These are phyloP conservation scores for Clarias gariepinus DNA, from an alignment of 2,113 vertebrate genomes.

Conservation along the genomic window DNA sequence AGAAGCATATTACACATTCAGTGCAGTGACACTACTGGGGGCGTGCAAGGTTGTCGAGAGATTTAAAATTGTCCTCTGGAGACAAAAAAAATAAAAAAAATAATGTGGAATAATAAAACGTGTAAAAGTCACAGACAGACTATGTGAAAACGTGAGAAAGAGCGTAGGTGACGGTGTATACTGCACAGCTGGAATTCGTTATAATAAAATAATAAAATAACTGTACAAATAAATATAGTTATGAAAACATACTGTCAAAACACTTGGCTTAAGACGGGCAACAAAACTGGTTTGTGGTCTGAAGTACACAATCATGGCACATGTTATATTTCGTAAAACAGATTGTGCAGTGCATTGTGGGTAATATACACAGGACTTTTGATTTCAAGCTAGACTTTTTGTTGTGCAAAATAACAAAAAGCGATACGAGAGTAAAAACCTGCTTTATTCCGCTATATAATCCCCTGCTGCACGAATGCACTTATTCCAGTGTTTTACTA, in stretches of 20 bases:
- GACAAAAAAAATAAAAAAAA: background rate
- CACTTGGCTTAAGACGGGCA: background rate
- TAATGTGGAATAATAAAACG: background rate
- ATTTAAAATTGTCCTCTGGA: background rate
- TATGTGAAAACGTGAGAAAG: background rate
- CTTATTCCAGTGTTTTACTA: no score
- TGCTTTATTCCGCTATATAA: no score
- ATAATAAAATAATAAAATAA: constrained; percentile 22
- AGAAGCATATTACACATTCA: constrained; percentile 13
- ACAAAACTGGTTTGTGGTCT: background rate
- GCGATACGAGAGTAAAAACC: no score
- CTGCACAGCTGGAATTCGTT: background rate
- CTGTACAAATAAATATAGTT: background rate
- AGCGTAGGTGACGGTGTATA: background rate
- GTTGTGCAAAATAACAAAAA: no score
- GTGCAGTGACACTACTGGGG: constrained; percentile 18
- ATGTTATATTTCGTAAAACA: background rate
- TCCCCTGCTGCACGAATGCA: no score
- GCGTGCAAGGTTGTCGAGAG: constrained; percentile 10
- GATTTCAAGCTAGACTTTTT: no score
- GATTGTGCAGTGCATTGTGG: background rate
- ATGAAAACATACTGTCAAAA: no score
- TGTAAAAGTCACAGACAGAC: background rate
- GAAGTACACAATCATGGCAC: background rate
- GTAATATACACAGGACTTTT: background rate